Percentiles rank a stretch among this genome's conserved stretches.
These are phyloP conservation scores for Danionella cerebrum DNA, from an alignment of 2,113 vertebrate genomes.

Conservation along the genomic window DNA sequence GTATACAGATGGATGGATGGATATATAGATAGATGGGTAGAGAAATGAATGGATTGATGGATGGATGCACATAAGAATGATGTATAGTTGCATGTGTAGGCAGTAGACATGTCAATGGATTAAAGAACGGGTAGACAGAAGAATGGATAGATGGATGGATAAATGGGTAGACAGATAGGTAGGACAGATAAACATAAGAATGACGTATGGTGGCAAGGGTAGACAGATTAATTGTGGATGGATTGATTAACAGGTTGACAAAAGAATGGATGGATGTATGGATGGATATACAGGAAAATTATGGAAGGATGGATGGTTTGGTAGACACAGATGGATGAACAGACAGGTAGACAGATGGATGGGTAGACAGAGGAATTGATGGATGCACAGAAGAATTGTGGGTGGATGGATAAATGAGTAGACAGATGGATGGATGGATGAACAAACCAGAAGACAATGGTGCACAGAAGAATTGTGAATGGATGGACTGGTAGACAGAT, in stretches of 20 bases:
- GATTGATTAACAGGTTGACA: neutral
- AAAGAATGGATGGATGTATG: neutral
- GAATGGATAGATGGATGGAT: neutral
- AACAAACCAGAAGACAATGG: too few relatives aligned
- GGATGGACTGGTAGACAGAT: too few relatives aligned
- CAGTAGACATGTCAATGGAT: too few relatives aligned
- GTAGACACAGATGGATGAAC: neutral
- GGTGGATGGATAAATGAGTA: too few relatives aligned
- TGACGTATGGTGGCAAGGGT: too few relatives aligned
- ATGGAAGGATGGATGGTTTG: neutral
- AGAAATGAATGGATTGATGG: neutral
- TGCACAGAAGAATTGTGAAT: too few relatives aligned
- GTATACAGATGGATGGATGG: neutral
- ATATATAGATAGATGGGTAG: neutral
- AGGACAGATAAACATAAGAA: too few relatives aligned
- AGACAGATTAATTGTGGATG: neutral
- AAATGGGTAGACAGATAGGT: neutral
- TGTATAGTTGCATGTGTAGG: neutral
- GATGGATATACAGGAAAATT: neutral
- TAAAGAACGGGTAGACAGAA: neutral
- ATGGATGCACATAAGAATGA: too few relatives aligned
- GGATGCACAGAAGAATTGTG: too few relatives aligned
- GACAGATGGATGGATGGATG: too few relatives aligned
- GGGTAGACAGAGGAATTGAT: neutral
- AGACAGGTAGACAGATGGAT: neutral